A percentile compares a stretch with the other conserved stretches of the same genome.
Evolutionary conservation across 2,888 invertebrate species (phyloP).

Genomic region (Eilema caniola): DNA sequence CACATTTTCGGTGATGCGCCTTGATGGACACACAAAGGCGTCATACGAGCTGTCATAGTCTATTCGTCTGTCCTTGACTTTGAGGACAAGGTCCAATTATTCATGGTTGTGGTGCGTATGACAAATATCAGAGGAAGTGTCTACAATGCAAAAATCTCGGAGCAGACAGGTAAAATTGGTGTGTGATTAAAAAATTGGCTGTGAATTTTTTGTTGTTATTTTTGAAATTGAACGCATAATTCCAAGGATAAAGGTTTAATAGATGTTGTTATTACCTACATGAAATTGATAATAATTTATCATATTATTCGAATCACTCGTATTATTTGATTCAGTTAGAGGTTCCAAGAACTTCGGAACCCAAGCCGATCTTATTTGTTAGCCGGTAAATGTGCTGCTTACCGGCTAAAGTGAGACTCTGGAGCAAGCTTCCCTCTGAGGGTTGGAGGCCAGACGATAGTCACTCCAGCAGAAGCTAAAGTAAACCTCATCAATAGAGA

Average conservation of each 20-base stretch:
- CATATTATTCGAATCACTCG: neutral
- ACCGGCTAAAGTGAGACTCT: too few relatives aligned
- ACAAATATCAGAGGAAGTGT: conserved; percentile 25
- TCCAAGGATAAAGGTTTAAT: neutral
- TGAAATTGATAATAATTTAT: neutral
- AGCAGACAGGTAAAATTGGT: conserved; percentile 22
- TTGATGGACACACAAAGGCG: conserved; percentile 59
- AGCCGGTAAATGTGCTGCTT: too few relatives aligned
- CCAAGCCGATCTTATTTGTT: too few relatives aligned
- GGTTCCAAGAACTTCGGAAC: neutral
- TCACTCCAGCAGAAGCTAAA: neutral
- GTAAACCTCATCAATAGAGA: too few relatives aligned
- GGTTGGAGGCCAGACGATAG: neutral
- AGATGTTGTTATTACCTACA: neutral
- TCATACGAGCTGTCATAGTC: conserved; percentile 38
- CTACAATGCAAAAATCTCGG: conserved; percentile 11
- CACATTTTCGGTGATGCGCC: conserved; percentile 55
- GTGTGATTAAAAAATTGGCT: neutral
- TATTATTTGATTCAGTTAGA: neutral
- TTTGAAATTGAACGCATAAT: neutral
- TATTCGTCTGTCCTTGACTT: conserved; percentile 53
- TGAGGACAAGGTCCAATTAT: conserved; percentile 45
- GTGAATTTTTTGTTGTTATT: neutral
- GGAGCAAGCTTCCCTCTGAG: neutral
- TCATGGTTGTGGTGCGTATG: conserved; percentile 25